Conservation (phyloP, 1,140 invertebrate species). For the Helicoverpa zea region DNA sequence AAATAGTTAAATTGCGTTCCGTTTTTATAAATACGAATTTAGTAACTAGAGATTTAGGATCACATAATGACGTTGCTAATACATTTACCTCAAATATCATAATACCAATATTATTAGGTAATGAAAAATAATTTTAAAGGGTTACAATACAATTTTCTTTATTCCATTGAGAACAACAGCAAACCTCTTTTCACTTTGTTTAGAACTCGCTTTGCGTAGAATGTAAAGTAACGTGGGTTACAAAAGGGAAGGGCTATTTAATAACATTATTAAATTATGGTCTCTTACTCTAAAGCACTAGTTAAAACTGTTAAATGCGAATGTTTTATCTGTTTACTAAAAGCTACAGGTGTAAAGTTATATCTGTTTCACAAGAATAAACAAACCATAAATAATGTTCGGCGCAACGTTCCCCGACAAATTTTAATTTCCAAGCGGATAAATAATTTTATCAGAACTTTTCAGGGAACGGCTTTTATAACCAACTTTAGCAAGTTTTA, state of each 20-base stretch:
- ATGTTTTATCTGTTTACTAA: no score
- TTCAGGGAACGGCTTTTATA: constrained; percentile 21
- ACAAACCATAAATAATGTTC: constrained; percentile 15
- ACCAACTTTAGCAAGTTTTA: constrained; percentile 12
- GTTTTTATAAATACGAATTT: no score
- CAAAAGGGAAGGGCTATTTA: constrained; percentile 49
- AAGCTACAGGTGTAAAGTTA: neutral
- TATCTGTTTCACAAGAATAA: neutral
- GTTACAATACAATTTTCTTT: no score
- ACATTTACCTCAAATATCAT: no score
- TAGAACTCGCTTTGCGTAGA: constrained; percentile 42
- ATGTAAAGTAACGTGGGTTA: constrained; percentile 52
- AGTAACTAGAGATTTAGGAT: no score
- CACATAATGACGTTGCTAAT: no score
- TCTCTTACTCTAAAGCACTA: neutral
- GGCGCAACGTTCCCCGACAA: constrained; percentile 4
- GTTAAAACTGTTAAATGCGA: no score
- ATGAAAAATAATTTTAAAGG: no score
- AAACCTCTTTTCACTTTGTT: constrained; percentile 43
- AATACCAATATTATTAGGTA: no score
- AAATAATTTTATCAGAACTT: constrained; percentile 33
- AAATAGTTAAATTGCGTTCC: no score
- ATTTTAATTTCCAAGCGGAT: constrained; percentile 29
- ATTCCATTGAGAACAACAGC: constrained; percentile 39
- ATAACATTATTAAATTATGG: neutral